Evolutionary conservation across 2,113 vertebrate species (phyloP).

Genomic region (Passerina amoena): DNA sequence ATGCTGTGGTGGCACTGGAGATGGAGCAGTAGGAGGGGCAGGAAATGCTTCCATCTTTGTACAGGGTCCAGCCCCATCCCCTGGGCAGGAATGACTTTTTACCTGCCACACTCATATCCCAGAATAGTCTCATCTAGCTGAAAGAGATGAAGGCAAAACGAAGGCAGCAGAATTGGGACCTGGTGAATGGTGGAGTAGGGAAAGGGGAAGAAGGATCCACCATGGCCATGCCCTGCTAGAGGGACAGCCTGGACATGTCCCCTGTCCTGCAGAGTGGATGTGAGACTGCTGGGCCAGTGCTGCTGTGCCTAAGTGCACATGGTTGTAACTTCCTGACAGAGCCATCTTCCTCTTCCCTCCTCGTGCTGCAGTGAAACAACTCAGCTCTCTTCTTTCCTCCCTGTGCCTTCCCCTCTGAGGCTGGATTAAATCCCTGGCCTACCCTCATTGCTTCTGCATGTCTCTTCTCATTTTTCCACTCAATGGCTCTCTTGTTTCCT

Average conservation of each 20-base stretch:
- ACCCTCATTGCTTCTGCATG: neutral
- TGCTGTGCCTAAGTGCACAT: neutral
- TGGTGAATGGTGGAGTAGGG: neutral
- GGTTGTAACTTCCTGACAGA: neutral
- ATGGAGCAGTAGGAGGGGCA: neutral
- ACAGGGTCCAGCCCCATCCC: neutral
- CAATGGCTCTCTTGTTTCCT: constrained; percentile 39
- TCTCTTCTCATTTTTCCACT: neutral
- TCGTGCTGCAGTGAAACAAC: neutral
- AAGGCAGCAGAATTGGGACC: neutral
- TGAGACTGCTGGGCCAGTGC: fast-evolving
- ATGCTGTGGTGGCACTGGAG: neutral
- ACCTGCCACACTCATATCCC: neutral
- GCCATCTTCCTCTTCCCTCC: neutral
- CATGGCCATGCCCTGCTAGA: fast-evolving
- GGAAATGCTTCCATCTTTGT: neutral
- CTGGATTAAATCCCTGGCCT: neutral
- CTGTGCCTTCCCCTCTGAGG: neutral
- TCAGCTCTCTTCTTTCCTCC: neutral
- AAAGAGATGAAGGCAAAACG: neutral
- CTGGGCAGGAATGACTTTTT: neutral
- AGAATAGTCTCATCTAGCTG: neutral
- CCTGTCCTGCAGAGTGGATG: neutral
- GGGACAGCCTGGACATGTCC: neutral
- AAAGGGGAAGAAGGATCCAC: neutral